These are phyloP conservation scores for Osmerus mordax DNA, from an alignment of 2,113 vertebrate genomes.

Conservation along the genomic window DNA sequence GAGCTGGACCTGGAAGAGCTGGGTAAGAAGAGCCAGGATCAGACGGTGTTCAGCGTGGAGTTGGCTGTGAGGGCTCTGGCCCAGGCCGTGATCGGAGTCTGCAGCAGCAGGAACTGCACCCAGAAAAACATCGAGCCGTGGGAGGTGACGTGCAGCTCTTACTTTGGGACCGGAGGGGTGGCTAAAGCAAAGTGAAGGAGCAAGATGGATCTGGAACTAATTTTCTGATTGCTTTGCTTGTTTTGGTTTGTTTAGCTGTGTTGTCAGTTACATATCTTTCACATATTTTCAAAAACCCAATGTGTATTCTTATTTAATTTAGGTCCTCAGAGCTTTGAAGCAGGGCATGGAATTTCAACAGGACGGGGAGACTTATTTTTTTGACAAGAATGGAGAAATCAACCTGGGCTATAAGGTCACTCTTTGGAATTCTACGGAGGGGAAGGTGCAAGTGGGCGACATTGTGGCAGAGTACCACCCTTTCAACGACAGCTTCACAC, in stretches of 20 bases:
- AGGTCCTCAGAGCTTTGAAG: slow-evolving; percentile 76
- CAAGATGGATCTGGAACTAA: too few species aligned
- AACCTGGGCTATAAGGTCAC: slow-evolving; percentile 78
- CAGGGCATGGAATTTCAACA: slow-evolving; percentile 60
- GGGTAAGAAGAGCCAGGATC: slow-evolving; percentile 29
- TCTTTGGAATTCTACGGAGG: slow-evolving; percentile 73
- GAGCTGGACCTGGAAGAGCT: slow-evolving; percentile 24
- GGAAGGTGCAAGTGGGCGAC: slow-evolving; percentile 53
- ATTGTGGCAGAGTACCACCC: slow-evolving; percentile 76
- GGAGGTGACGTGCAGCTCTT: slow-evolving; percentile 66
- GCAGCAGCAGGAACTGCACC: slow-evolving; percentile 70
- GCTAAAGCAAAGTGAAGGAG: too few species aligned
- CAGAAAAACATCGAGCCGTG: slow-evolving; percentile 73
- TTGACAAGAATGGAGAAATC: slow-evolving; percentile 77
- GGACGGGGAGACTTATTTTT: slow-evolving; percentile 62
- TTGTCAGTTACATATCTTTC: not conserved
- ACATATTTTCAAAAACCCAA: not conserved
- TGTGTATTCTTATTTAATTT: slow-evolving; percentile 19
- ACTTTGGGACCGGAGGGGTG: too few species aligned
- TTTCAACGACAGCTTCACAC: slow-evolving; percentile 64
- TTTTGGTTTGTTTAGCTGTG: not conserved
- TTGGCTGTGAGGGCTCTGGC: slow-evolving; percentile 78
- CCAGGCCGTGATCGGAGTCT: slow-evolving; percentile 72
- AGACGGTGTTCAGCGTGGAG: slow-evolving; percentile 72
- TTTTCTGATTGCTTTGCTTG: too few species aligned